phyloP scores from a whole-genome alignment of 1,140 invertebrate genomes.

The Chymomyza costata region DNA sequence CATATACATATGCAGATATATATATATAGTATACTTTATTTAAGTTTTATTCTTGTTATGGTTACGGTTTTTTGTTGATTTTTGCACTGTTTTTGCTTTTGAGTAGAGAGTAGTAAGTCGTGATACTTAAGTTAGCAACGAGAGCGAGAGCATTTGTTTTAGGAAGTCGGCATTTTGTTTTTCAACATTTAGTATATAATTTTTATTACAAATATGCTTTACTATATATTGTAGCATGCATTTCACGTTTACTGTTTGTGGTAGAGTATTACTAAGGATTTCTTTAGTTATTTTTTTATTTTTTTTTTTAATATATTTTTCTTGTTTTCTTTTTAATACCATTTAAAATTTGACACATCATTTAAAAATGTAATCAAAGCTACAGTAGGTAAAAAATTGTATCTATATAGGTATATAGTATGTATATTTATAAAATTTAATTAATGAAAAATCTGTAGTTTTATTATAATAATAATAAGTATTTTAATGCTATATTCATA shows the following conservation, averaged over 20 bases:
- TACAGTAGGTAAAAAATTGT: conserved; percentile 69
- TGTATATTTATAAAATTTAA: conserved; percentile 47
- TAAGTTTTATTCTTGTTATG: conserved; percentile 15
- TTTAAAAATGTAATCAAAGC: conserved; percentile 72
- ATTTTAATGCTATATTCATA: conserved; percentile 60
- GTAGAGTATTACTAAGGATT: too few species aligned
- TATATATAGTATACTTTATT: conserved; percentile 10
- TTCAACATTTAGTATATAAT: too few species aligned
- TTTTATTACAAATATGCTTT: too few species aligned
- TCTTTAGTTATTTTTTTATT: too few species aligned
- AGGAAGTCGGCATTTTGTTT: conserved; percentile 47
- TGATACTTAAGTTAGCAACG: conserved; percentile 25
- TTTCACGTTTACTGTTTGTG: too few species aligned
- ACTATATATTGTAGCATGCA: too few species aligned
- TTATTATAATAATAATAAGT: neutral
- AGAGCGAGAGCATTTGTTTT: conserved; percentile 28
- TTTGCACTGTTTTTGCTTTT: conserved; percentile 30
- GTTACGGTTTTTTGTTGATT: conserved; percentile 4
- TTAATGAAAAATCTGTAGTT: conserved; percentile 27
- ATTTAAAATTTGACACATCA: conserved; percentile 72
- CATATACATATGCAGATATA: conserved; percentile 2
- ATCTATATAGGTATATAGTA: conserved; percentile 49
- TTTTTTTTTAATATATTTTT: conserved; percentile 25
- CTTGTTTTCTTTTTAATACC: conserved; percentile 46
- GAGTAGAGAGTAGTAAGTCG: conserved; percentile 26